These are phyloP conservation scores for Automeris io DNA, from an alignment of 2,888 invertebrate species.

Conservation along the genomic window DNA sequence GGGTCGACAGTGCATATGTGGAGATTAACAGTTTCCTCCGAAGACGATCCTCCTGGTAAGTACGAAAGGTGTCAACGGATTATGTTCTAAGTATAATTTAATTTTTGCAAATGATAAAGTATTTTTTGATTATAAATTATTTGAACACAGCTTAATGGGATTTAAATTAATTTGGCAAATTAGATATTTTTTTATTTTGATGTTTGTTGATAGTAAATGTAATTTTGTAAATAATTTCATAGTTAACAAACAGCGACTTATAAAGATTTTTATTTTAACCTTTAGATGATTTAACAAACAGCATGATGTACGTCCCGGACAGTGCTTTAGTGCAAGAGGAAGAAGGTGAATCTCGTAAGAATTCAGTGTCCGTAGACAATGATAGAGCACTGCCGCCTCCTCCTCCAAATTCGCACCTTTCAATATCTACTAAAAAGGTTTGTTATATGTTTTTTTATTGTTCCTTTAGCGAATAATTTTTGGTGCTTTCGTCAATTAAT, in stretches of 20 bases:
- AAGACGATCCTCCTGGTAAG: slow-evolving; percentile 62
- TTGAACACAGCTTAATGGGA: neutral
- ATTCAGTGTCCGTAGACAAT: slow-evolving; percentile 63
- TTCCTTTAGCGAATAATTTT: no score
- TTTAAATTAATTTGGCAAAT: neutral
- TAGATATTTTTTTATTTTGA: no score
- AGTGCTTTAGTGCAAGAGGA: slow-evolving; percentile 90
- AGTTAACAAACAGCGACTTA: no score
- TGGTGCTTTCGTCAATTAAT: no score
- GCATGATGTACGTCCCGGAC: slow-evolving; percentile 94
- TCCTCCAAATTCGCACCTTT: slow-evolving; percentile 79
- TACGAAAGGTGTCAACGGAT: neutral
- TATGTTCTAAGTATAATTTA: neutral
- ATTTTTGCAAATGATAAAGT: no score
- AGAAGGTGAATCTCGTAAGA: slow-evolving; percentile 79
- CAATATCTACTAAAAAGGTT: slow-evolving; percentile 93
- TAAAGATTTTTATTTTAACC: slow-evolving; percentile 7
- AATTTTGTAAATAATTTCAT: no score
- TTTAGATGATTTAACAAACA: slow-evolving; percentile 80
- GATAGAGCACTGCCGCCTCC: slow-evolving; percentile 60
- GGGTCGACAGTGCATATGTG: slow-evolving; percentile 97
- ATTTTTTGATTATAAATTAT: neutral
- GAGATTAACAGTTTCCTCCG: slow-evolving; percentile 93
- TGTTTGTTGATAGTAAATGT: no score
- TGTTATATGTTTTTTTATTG: neutral